These are phyloP conservation scores for Parnassius glacialis DNA, from an alignment of 2,888 invertebrate species.

Conservation along the genomic window DNA sequence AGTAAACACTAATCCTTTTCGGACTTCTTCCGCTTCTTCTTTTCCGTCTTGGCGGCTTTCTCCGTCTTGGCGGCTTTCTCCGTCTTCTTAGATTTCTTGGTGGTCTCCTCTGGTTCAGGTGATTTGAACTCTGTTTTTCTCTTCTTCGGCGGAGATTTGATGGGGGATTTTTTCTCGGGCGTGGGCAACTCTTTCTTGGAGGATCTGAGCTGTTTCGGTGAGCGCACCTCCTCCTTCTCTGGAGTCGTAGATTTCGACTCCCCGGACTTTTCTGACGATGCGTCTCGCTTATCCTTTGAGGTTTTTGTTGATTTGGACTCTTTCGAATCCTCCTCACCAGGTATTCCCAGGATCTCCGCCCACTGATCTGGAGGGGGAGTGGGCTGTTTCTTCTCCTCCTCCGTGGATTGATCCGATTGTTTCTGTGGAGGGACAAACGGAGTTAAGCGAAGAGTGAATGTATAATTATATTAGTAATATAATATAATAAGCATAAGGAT, in stretches of 20 bases:
- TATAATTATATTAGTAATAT: background rate
- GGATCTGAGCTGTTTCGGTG: slow-evolving; percentile 62
- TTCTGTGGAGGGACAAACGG: slow-evolving; percentile 42
- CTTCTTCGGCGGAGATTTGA: slow-evolving; percentile 63
- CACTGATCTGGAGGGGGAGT: slow-evolving; percentile 74
- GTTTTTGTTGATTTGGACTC: slow-evolving; percentile 34
- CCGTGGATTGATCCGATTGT: slow-evolving; percentile 41
- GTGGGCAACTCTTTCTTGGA: slow-evolving; percentile 56
- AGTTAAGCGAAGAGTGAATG: slow-evolving; percentile 26
- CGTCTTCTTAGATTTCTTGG: slow-evolving; percentile 42
- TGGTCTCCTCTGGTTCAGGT: slow-evolving; percentile 50
- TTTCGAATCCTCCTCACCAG: slow-evolving; percentile 48
- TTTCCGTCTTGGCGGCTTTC: slow-evolving; percentile 44
- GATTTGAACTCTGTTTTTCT: slow-evolving; percentile 52
- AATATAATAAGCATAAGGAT: slow-evolving; percentile 8
- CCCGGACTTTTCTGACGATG: slow-evolving; percentile 34
- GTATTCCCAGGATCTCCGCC: slow-evolving; percentile 74
- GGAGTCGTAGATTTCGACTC: slow-evolving; percentile 39
- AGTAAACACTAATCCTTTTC: slow-evolving; percentile 75
- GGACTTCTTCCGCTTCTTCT: slow-evolving; percentile 59
- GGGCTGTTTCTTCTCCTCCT: slow-evolving; percentile 66
- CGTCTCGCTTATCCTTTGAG: slow-evolving; percentile 35
- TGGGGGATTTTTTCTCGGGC: slow-evolving; percentile 48
- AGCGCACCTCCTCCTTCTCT: slow-evolving; percentile 47
- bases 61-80: slow-evolving; percentile 30